Conservation (phyloP, 1,140 invertebrate genomes). For the Hesperophylax magnus region DNA sequence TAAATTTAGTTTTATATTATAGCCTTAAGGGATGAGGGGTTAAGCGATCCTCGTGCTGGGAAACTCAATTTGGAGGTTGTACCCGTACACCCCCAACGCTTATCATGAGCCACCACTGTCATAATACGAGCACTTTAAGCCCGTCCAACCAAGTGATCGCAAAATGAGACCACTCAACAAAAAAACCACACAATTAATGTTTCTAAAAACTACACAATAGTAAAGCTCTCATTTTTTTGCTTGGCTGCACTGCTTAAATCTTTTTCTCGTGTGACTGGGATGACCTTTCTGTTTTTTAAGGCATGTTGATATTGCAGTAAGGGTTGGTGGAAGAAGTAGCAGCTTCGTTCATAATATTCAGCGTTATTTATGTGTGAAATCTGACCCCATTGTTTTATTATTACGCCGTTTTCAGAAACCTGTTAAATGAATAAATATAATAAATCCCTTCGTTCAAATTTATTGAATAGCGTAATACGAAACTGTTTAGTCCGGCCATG, state of each 20-base stretch:
- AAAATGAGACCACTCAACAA: not conserved
- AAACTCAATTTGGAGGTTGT: slow-evolving; percentile 9
- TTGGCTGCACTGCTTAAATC: not conserved
- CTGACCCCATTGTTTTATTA: not conserved
- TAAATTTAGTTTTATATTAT: too few species aligned
- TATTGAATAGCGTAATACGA: too few species aligned
- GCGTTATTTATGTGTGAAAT: not conserved
- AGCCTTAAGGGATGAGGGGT: too few species aligned
- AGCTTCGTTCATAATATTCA: not conserved
- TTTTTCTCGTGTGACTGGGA: not conserved
- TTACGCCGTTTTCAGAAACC: too few species aligned
- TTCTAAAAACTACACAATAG: not conserved
- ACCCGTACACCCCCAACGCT: not conserved
- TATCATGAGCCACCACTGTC: slow-evolving; percentile 13
- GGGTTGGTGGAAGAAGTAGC: not conserved
- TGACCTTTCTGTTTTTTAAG: slow-evolving; percentile 4
- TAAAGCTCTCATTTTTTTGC: not conserved
- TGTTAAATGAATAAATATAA: too few species aligned
- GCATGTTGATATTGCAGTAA: not conserved
- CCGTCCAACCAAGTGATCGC: not conserved
- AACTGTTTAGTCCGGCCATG: too few species aligned
- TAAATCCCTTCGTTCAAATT: too few species aligned
- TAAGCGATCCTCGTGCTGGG: not conserved
- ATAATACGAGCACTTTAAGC: not conserved
- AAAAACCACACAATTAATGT: not conserved